Evolutionary conservation across 2,797 vertebrate genomes (phyloP), one percentile per base, ranked within the genome.

Genomic region (Manis pentadactyla): DNA sequence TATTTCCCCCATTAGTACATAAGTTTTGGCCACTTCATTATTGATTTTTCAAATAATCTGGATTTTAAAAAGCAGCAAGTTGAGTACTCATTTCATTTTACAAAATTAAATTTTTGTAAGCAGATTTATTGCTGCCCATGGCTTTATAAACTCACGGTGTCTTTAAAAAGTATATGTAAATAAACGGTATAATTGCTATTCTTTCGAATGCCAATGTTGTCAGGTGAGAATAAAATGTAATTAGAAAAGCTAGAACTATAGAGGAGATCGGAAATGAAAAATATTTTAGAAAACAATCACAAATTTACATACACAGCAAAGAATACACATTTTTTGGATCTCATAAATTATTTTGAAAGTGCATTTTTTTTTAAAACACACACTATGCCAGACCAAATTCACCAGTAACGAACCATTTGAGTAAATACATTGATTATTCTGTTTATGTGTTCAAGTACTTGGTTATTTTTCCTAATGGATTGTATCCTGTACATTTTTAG

Each of bases 11-110:
- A 59, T 25, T 82, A 90, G 78, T 59, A 61, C 5, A 4, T 84
- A 95, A 64, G 64, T 96, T 93, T 96, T 84, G 29, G 19, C 73
- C 39, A 63, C 21, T 95, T 96, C 61, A 85, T 31, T 92, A 66
- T 23, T 78, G 79, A 55, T 14, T 92, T 92, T 77, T 63, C 77
- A 85, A 87, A 81, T 66, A 68, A 87, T 69, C 25, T 81, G 42
- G 53, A 85, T 79, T 88, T 74, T 84, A 85, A 83, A 94, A 95
- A 83, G 34, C 13, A 49, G 78, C 15, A 66, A 85, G 31, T 63
- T 57, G 37, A 46, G 18, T 5, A 27, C 15, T 90, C 29, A 79
- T 59, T 96, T 95, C 37, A 57, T 91, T 91, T 85, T 66, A 68
- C 46, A 93, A 85, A 93, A 93, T 73, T 85, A 83, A 92, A 39